A percentile compares a stretch with the other conserved stretches of the same genome.
phyloP scores from a whole-genome alignment of 1,140 invertebrate species.

The Trichomalopsis sarcophagae region DNA sequence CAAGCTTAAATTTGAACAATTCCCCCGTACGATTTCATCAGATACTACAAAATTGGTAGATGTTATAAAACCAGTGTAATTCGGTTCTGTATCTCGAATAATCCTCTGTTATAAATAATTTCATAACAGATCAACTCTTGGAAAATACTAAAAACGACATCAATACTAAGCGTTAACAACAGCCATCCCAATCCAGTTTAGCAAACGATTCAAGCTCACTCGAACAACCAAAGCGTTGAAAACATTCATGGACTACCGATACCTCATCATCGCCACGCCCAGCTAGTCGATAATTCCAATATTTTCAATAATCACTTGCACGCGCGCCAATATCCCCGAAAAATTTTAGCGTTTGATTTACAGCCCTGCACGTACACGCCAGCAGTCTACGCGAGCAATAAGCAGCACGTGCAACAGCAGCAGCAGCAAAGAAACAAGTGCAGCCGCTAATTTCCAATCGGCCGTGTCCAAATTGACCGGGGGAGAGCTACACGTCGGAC shows the following conservation, averaged over 20 bases:
- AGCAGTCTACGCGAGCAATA: not conserved
- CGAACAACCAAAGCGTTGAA: not conserved
- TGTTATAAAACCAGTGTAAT: too few relatives aligned
- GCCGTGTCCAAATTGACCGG: not conserved
- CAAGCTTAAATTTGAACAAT: too few relatives aligned
- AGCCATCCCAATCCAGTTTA: too few relatives aligned
- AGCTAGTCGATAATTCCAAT: not conserved
- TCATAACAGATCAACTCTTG: too few relatives aligned
- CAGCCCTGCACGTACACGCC: not conserved
- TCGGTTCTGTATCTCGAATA: too few relatives aligned
- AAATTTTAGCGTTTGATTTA: not conserved
- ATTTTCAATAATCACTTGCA: not conserved
- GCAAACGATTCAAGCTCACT: not conserved
- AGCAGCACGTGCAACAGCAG: not conserved
- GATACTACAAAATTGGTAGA: too few relatives aligned
- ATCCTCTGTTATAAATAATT: too few relatives aligned
- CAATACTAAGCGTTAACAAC: too few relatives aligned
- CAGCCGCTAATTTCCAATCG: conserved; percentile 33
- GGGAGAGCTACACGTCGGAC: not conserved
- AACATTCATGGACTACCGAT: not conserved
- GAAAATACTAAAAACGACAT: too few relatives aligned
- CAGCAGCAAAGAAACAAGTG: not conserved
- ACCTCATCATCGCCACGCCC: not conserved
- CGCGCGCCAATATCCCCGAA: not conserved
- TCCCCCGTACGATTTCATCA: too few relatives aligned